Base-by-base conservation (phyloP, 2,113 vertebrate genomes). In the Dermatemys mawii region DNA sequence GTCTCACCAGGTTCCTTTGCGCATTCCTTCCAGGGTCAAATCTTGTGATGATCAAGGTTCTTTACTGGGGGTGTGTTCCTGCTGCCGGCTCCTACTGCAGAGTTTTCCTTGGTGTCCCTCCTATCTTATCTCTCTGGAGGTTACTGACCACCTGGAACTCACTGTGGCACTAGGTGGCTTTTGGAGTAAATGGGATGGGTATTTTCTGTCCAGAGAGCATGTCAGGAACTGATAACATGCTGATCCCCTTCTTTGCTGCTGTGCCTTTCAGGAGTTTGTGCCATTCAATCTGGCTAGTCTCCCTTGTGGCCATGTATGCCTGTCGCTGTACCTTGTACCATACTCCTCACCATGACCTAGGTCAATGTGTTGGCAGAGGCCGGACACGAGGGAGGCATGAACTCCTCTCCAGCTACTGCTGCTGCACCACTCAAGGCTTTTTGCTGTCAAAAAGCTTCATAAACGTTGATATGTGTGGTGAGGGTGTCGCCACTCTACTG, bases 401-500 rank as follows among this genome's bases (percentile, higher is more conserved):
- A 38, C 60, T 86, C 41, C 44, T 2, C 19, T 88, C 24, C 63
- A 88, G 82, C 55, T 93, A 55, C 27, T 17, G 14, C 0, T 86
- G 32, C 63, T 82, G n/a, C 49, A 57, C 35, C 55, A 4, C 13
- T 87, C 5, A 11, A 8, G 44, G 60, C 57, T 12, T 38, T 91
- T 81, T 10, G 8, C 21, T 46, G 75, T 32, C 73, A 93, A 46
- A 46, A 13, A 4, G 41, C 41, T 44, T 46, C 73, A 46, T 46
- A 76, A 46, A 76, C 6, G 21, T 41, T 24, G 35, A 41, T 44
- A 46, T 35, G 79, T 26, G 51, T 22, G 55, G 9, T 46, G 81
- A 3, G 0, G 4, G 29, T 17, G 2, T 63, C 32, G 44, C 22
- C 9, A 7, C 29, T 48, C 54, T 50, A 35, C 5, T 2, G 53